These are phyloP conservation scores for Falco peregrinus DNA, from an alignment of 2,797 vertebrate genomes.

Conservation along the genomic window DNA sequence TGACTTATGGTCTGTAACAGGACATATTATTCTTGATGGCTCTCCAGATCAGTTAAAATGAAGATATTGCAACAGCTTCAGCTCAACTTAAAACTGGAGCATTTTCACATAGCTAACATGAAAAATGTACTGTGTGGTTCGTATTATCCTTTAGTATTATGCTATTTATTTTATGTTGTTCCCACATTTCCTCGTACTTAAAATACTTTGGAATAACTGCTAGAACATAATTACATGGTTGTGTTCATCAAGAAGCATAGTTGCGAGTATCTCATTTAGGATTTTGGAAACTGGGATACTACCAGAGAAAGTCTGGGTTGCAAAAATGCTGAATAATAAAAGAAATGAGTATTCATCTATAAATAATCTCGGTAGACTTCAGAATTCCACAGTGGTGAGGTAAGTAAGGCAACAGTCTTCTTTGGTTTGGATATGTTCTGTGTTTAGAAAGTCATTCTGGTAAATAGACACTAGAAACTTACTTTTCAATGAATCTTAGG, in stretches of 20 bases:
- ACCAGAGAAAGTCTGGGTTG: background rate
- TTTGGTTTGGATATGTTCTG: background rate
- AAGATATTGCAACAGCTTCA: background rate
- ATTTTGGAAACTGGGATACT: background rate
- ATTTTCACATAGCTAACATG: background rate
- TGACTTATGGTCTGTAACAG: background rate
- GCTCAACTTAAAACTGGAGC: background rate
- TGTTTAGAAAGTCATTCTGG: background rate
- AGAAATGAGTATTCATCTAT: background rate
- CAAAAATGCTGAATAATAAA: constrained; percentile 18
- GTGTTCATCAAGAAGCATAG: background rate
- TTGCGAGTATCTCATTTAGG: background rate
- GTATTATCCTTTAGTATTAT: background rate
- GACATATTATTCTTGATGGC: background rate
- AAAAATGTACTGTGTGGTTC: background rate
- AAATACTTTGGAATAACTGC: background rate
- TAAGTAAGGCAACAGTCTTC: background rate
- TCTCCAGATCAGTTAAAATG: background rate
- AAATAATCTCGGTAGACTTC: background rate
- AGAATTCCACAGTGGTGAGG: background rate
- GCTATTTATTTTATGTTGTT: background rate
- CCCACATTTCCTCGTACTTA: background rate
- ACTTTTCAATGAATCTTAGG: background rate
- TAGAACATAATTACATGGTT: background rate
- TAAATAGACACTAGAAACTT: background rate